Conservation (phyloP, 2,888 invertebrate species). For the Callinectes sapidus region DNA sequence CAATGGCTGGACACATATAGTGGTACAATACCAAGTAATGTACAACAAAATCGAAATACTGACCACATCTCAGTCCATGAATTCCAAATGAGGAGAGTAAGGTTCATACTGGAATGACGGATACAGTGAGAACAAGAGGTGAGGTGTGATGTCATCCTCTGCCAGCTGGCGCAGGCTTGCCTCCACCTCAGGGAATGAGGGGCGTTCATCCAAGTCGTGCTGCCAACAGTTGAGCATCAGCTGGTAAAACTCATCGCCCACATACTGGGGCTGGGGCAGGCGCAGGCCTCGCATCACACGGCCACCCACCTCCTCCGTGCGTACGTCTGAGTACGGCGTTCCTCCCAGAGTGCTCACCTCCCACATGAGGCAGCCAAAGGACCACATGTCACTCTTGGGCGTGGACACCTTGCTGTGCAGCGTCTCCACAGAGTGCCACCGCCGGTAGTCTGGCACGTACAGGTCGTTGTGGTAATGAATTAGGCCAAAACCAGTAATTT, state of each 20-base stretch:
- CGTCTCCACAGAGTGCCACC: constrained; percentile 89
- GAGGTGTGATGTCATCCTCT: constrained; percentile 66
- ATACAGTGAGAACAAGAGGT: constrained; percentile 71
- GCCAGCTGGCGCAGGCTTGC: constrained; percentile 74
- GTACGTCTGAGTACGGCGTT: constrained; percentile 85
- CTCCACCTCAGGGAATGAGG: constrained; percentile 82
- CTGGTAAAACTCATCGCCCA: constrained; percentile 88
- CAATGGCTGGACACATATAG: not conserved
- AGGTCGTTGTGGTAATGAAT: constrained; percentile 79
- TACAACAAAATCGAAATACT: not conserved
- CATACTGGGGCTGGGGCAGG: constrained; percentile 84
- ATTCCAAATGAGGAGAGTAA: constrained; percentile 72
- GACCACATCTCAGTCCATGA: constrained; percentile 54
- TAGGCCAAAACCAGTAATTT: constrained; percentile 86
- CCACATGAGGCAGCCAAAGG: constrained; percentile 88
- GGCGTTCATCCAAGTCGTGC: constrained; percentile 87
- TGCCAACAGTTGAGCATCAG: constrained; percentile 90
- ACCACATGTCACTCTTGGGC: constrained; percentile 88
- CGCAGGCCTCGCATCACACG: constrained; percentile 84
- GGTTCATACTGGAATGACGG: constrained; percentile 71
- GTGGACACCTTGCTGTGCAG: constrained; percentile 82
- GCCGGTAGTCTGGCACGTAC: constrained; percentile 82
- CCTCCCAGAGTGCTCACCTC: constrained; percentile 87
- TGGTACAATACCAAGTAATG: not conserved
- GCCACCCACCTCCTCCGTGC: constrained; percentile 82